Conservation (phyloP, 2,888 invertebrate species). For the Eupeodes latifasciatus region DNA sequence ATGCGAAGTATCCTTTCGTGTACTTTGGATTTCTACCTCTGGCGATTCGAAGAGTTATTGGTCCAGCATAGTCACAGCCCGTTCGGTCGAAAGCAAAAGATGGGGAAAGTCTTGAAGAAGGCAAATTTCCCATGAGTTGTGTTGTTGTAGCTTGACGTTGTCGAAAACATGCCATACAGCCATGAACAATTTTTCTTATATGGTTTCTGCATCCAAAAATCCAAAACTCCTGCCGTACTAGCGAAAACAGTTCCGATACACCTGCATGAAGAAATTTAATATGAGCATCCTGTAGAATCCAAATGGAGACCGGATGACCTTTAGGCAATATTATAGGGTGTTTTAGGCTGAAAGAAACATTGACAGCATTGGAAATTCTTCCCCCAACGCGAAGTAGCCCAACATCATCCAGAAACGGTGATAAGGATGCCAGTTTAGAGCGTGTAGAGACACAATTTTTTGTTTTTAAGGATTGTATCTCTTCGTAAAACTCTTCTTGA, state of each 20-base stretch:
- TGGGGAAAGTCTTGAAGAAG: not conserved
- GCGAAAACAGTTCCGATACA: not conserved
- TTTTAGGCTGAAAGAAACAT: slow-evolving; percentile 5
- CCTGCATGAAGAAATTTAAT: not conserved
- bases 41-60: not conserved
- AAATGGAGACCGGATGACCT: not conserved
- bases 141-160: not conserved
- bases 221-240: slow-evolving; percentile 3
- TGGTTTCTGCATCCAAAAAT: not conserved
- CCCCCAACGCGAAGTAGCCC: no score
- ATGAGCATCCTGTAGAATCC: not conserved
- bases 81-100: not conserved
- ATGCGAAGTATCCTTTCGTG: not conserved
- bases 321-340: not conserved
- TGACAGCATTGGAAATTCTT: not conserved
- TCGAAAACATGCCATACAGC: not conserved
- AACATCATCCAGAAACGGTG: slow-evolving; percentile 18
- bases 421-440: slow-evolving; percentile 4
- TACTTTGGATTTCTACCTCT: not conserved
- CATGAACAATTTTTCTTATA: slow-evolving; percentile 2
- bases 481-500: not conserved
- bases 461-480: slow-evolving; percentile 6
- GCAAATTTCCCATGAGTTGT: not conserved
- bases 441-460: not conserved
- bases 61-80: slow-evolving; percentile 25